Base-by-base conservation (phyloP, 2,888 invertebrate species). In the Ophion slaviceki region DNA sequence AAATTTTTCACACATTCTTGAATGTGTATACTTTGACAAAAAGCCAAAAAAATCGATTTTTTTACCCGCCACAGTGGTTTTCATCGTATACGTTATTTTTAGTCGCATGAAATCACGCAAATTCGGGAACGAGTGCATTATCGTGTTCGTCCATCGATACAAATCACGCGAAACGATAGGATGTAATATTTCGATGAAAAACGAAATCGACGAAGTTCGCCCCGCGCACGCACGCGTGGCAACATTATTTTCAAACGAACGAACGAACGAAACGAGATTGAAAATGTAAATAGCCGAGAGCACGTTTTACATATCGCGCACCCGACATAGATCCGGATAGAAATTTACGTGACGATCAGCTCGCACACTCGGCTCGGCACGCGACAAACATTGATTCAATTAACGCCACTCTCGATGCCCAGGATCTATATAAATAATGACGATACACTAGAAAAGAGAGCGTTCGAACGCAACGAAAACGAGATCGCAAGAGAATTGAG, bases 311-410 rank as follows among this genome's bases (percentile, higher is more conserved):
- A 32, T 61, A 79, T 28, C 40, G 45, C 20, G 57, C 61, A 62
- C 62, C 2, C 28, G 24, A 74, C 74, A 40, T 36, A 66, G 36
- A 40, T 71, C 14, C 14, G 11, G 53, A 70, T 11, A 28, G 68
- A 68, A 40, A 68, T 68, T n/a, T 40, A 40, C 40, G n/a, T 68
- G 36, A 40, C 24, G 36, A 68, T 45, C 47, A 59, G 47, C 64
- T 14, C n/a, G 17, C 57, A 10, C 70, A 68, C 74, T 74, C 78
- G 53, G 82, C 74, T 74, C 78, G 53, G 82, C 64, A 59, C 59
- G 47, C 59, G 74, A 61, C 57, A 74, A 77, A 66, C 77, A 59
- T 82, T 53, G 28, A 20, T 80, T 76, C 74, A 74, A 85, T 67
- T 72, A 78, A 64, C 75, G 74, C 32, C n/a, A 76, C 62, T 74